Base-by-base conservation (phyloP, 2,888 invertebrate species). In the Dynastes hyllus region DNA sequence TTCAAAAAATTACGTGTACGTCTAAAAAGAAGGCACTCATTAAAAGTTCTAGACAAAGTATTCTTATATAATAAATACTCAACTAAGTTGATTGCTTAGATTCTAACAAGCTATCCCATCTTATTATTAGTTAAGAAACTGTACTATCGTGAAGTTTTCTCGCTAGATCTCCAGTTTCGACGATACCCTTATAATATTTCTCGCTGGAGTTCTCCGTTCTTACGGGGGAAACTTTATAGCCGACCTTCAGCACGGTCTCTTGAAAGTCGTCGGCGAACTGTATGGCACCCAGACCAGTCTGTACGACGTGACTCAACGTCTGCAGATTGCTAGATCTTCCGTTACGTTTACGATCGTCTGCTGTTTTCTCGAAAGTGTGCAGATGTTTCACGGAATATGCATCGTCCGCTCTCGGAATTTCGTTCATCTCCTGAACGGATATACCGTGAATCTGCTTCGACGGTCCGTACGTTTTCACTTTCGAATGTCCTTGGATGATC, bases 401-500 rank as follows among this genome's bases (percentile, higher is more conserved):
- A 85, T 91, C 90, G 79, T 90, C 89, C 4, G 87, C 88, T 81
- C 90, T 90, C 11, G 90, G 87, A 80, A 92, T 91, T 85, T 93
- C 92, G 83, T 93, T 92, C 6, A 86, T 87, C 82, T 90, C 90
- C 79, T 90, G 89, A 4, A 90, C 85, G 79, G 90, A 89, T 40
- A 90, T 89, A 2, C 90, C 90, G 77, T 88, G 88, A 37, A 88
- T 83, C 80, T 89, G 88, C 78, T 91, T 91, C 81, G 91, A 91
- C 0, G 94, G 93, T 13, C 95, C 93, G 85, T 96, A 96, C 0
- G 94, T 95, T 89, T 95, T 95, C 0, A 96, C 95, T 89, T 95
- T 95, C 0, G 95, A 95, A 87, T 96, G 95, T 0, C 95, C 95
- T 88, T 96, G 95, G 83, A 95, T 95, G 40, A 96, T 95, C 32